Conservation (phyloP, 2,888 invertebrate species). For the Melitaea athalia region DNA sequence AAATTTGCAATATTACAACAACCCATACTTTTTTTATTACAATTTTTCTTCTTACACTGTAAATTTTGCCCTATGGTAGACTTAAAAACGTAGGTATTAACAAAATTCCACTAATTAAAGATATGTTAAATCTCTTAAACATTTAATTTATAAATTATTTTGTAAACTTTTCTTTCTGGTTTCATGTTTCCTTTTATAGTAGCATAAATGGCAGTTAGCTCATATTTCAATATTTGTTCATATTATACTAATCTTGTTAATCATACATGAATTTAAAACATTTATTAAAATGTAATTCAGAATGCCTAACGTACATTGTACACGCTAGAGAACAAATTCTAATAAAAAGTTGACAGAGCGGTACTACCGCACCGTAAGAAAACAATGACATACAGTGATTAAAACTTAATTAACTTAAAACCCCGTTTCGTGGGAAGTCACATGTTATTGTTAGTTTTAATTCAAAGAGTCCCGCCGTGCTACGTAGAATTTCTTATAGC, state of each 20-base stretch:
- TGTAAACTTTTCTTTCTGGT: too few species aligned
- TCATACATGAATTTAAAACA: background rate
- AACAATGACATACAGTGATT: constrained; percentile 30
- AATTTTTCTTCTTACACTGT: too few species aligned
- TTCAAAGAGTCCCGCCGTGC: constrained; percentile 38
- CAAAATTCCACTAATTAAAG: too few species aligned
- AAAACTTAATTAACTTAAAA: constrained; percentile 35
- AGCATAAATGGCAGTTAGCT: too few species aligned
- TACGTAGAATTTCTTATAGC: constrained; percentile 40
- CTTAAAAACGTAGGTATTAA: too few species aligned
- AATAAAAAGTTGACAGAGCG: constrained; percentile 17
- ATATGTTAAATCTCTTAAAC: too few species aligned
- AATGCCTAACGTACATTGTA: constrained; percentile 9
- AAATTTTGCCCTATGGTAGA: too few species aligned
- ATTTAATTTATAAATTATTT: too few species aligned
- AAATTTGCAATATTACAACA: background rate
- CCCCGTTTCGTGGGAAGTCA: constrained; percentile 23
- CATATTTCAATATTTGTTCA: background rate
- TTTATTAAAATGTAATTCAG: constrained; percentile 8
- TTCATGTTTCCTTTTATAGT: too few species aligned
- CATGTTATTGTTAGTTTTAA: constrained; percentile 35
- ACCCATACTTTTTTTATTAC: too few species aligned
- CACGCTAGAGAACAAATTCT: constrained; percentile 1
- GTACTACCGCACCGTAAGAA: constrained; percentile 22
- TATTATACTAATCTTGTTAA: background rate